Percentiles rank a stretch among this genome's conserved stretches.
Evolutionary conservation across 2,113 vertebrate genomes (phyloP).

Genomic region (Syngnathoides biaculeatus): DNA sequence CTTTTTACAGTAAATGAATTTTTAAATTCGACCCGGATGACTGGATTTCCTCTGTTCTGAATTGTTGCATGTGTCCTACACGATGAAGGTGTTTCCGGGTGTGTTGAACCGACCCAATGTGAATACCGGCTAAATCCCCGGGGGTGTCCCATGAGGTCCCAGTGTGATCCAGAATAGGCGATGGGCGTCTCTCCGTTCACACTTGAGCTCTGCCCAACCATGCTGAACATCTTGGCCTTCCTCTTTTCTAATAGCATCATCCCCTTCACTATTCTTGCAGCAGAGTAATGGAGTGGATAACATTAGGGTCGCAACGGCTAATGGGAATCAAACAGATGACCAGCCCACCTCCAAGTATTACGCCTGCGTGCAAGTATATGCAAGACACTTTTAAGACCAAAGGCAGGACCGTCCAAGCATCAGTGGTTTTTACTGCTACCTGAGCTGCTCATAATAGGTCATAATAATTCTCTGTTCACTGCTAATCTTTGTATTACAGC

Average conservation of each 20-base stretch:
- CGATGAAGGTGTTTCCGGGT: slow-evolving; percentile 15
- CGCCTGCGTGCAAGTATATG: slow-evolving; percentile 41
- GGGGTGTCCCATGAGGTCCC: slow-evolving; percentile 52
- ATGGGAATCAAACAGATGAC: slow-evolving; percentile 65
- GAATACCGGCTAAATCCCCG: slow-evolving; percentile 62
- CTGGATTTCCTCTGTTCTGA: slow-evolving; percentile 17
- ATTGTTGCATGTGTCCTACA: slow-evolving; percentile 21
- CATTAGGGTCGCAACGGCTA: slow-evolving; percentile 71
- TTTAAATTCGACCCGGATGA: neutral
- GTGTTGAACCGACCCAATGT: slow-evolving; percentile 38
- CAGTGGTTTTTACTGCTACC: slow-evolving; percentile 34
- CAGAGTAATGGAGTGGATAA: slow-evolving; percentile 70
- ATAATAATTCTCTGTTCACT: slow-evolving; percentile 13
- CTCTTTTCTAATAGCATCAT: slow-evolving; percentile 56
- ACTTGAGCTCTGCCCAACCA: slow-evolving; percentile 75
- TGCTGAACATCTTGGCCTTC: slow-evolving; percentile 68
- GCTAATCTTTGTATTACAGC: slow-evolving; percentile 8
- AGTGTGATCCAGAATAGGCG: slow-evolving; percentile 63
- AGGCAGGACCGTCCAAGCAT: slow-evolving; percentile 31
- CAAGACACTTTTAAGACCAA: slow-evolving; percentile 49
- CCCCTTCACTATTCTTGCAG: slow-evolving; percentile 49
- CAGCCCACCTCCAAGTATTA: slow-evolving; percentile 64
- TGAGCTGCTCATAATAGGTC: slow-evolving; percentile 23
- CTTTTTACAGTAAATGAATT: neutral
- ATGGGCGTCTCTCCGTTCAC: slow-evolving; percentile 71